Base-by-base conservation (phyloP, 2,113 vertebrate species). In the Amia ocellicauda region DNA sequence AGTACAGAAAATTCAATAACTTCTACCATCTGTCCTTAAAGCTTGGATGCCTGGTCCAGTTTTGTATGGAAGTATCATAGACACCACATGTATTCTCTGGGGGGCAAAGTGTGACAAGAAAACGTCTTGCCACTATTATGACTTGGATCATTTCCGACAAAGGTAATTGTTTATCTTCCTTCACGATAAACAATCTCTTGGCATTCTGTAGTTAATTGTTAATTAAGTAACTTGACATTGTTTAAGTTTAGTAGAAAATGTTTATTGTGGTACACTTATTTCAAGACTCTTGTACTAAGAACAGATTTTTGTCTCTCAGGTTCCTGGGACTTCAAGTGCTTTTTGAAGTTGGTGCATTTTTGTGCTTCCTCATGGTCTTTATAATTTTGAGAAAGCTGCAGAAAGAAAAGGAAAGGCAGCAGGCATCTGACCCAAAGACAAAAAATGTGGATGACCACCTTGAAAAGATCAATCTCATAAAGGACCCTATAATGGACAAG, bases 21-120 rank as follows among this genome's bases (percentile, higher is more conserved):
- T 4, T 1, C n/a, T n/a, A 3, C 14, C 23, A 24, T 42, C 11
- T 60, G 66, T 7, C 23, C 68, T n/a, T 11, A 5, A 70, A 99
- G 96, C 94, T 0, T 99, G 97, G 88, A 86, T 99, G 82, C 95
- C 95, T 0, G 91, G 92, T 0, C 96, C 95, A 0, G 90, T 99
- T 40, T 66, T 99, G 57, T 96, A 94, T 0, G 96, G 96, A 64
- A 90, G 78, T 0, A 78, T 91, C 74, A 99, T 99, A 0, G 96
- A 99, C 75, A 90, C 86, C 0, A 83, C 92, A 10, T 99, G 95
- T 67, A 72, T 94, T 68, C 56, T 83, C 43, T 98, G 95, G 96
- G 91, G 90, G 43, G 56, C 11, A 23, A 89, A 88, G 58, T 96
- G 95, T 0, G 74, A 83, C 3, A 75, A 75, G 9, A 71, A 47